Evolutionary conservation across 1,140 invertebrate genomes (phyloP).

Genomic region (Bombus pascuorum): DNA sequence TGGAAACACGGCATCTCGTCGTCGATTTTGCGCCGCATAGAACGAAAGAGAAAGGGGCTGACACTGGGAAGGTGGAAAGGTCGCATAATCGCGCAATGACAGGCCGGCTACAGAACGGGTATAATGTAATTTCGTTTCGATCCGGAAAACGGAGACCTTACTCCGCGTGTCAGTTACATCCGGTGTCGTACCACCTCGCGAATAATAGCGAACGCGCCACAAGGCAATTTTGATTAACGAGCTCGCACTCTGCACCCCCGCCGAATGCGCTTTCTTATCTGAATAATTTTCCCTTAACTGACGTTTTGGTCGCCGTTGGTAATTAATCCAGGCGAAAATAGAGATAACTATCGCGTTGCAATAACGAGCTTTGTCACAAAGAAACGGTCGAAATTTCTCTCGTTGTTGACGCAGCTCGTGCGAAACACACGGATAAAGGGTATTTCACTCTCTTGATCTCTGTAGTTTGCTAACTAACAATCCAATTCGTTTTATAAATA

Average conservation of each 20-base stretch:
- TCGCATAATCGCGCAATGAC: constrained; percentile 54
- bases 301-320: no score
- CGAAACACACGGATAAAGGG: background rate
- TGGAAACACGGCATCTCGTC: constrained; percentile 8
- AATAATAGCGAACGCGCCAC: constrained; percentile 15
- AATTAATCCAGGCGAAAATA: background rate
- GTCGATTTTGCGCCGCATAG: constrained; percentile 8
- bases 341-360: background rate
- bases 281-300: background rate
- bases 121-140: constrained; percentile 59
- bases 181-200: constrained; percentile 23
- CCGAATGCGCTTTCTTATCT: background rate
- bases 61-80: background rate
- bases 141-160: constrained; percentile 41
- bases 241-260: background rate
- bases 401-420: no score
- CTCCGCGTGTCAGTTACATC: constrained; percentile 44
- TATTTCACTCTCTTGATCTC: no score
- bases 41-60: background rate
- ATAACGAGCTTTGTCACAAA: background rate
- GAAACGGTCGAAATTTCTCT: background rate
- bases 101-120: constrained; percentile 25
- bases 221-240: constrained; percentile 38
- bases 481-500: no score
- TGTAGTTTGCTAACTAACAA: no score